Conservation (phyloP, 2,113 vertebrate species). For the Nesoenas mayeri region DNA sequence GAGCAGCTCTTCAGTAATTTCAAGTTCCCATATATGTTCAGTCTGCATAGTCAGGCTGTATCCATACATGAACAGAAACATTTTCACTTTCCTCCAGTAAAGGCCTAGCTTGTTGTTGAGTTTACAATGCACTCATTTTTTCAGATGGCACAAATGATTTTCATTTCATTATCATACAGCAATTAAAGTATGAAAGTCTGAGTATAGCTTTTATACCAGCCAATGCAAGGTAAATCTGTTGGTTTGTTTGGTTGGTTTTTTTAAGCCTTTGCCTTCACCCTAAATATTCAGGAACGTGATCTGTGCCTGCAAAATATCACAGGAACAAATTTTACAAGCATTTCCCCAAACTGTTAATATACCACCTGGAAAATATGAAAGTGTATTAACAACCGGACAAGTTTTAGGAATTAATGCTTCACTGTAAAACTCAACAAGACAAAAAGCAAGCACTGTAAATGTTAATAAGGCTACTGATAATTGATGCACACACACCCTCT, state of each 20-base stretch:
- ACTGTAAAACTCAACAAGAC: constrained; percentile 16
- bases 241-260: background rate
- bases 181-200: background rate
- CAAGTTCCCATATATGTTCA: background rate
- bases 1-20: background rate
- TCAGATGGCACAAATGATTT: background rate
- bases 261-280: background rate
- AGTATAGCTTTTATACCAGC: background rate
- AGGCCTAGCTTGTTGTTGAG: background rate
- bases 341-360: background rate
- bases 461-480: background rate
- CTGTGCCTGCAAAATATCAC: background rate
- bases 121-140: background rate
- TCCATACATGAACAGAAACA: background rate
- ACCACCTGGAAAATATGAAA: background rate
- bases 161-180: background rate
- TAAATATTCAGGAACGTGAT: background rate
- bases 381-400: background rate
- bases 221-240: background rate
- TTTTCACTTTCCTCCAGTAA: background rate
- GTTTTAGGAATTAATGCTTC: background rate
- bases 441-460: constrained; percentile 46
- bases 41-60: background rate
- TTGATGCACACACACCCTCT: constrained; percentile 20
- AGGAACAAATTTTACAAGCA: background rate